A percentile compares a stretch with the other conserved stretches of the same genome.
These are phyloP conservation scores for Glossosoma conforme DNA, from an alignment of 1,140 invertebrate genomes.

Conservation along the genomic window DNA sequence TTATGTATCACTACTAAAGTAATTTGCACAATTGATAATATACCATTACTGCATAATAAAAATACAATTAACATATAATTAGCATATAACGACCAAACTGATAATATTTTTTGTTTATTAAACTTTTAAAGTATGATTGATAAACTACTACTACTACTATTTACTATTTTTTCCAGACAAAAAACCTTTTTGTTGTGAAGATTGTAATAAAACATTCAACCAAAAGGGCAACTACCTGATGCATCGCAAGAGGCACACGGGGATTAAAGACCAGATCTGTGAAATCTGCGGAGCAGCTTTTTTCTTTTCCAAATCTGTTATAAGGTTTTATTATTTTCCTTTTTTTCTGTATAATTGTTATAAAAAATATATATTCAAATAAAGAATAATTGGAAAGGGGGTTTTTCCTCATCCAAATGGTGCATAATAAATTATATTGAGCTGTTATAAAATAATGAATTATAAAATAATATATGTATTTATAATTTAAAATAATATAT, in stretches of 20 bases:
- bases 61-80: not conserved
- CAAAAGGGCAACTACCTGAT: conserved; percentile 46
- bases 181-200: conserved; percentile 61
- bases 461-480: no score
- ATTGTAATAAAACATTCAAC: conserved; percentile 57
- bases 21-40: not conserved
- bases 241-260: conserved; percentile 67
- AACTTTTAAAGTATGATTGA: not conserved
- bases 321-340: no score
- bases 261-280: conserved; percentile 66
- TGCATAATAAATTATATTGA: no score
- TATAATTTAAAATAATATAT: conserved; percentile 7
- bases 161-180: conserved; percentile 38
- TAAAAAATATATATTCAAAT: no score
- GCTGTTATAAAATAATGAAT: no score
- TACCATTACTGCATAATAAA: not conserved
- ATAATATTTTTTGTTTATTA: not conserved
- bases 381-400: no score
- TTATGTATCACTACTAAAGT: no score
- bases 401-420: no score
- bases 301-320: conserved; percentile 44
- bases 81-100: not conserved
- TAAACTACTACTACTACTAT: not conserved
- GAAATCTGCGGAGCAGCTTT: conserved; percentile 65
- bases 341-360: no score